These are phyloP conservation scores for Agrilus planipennis DNA, from an alignment of 1,140 invertebrate genomes.

Conservation along the genomic window DNA sequence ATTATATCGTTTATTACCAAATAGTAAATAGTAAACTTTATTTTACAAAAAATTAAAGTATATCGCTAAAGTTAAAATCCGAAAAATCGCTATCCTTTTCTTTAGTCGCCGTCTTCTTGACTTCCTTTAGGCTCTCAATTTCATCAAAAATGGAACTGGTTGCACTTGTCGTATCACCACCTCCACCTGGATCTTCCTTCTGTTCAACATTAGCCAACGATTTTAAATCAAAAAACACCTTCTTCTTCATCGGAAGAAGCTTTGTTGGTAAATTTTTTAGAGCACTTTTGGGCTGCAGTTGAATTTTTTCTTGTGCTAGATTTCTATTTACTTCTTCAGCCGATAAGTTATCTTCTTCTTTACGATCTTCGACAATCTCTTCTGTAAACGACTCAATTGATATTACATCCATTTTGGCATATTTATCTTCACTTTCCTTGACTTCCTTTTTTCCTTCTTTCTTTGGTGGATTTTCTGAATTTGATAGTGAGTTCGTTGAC, in stretches of 20 bases:
- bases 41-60: conserved; percentile 2
- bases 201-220: not conserved
- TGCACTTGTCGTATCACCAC: conserved; percentile 21
- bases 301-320: conserved; percentile 1
- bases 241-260: conserved; percentile 24
- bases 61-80: conserved; percentile 19
- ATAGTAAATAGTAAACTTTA: not conserved
- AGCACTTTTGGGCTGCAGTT: conserved; percentile 15
- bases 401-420: no score
- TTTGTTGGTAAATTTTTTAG: conserved; percentile 20
- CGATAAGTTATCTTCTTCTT: not conserved
- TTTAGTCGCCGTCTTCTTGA: conserved; percentile 9
- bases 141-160: conserved; percentile 20
- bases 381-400: not conserved
- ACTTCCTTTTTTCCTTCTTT: not conserved
- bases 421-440: not conserved
- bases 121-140: conserved; percentile 7
- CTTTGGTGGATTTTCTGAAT: not conserved
- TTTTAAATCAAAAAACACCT: conserved; percentile 28
- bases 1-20: conserved; percentile 7
- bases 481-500: not conserved
- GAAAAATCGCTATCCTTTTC: conserved; percentile 14
- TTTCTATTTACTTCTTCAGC: not conserved
- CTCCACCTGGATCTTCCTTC: conserved; percentile 6
- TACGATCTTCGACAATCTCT: not conserved